Conservation (phyloP, 2,888 invertebrate genomes). For the Cephalotes varians region DNA sequence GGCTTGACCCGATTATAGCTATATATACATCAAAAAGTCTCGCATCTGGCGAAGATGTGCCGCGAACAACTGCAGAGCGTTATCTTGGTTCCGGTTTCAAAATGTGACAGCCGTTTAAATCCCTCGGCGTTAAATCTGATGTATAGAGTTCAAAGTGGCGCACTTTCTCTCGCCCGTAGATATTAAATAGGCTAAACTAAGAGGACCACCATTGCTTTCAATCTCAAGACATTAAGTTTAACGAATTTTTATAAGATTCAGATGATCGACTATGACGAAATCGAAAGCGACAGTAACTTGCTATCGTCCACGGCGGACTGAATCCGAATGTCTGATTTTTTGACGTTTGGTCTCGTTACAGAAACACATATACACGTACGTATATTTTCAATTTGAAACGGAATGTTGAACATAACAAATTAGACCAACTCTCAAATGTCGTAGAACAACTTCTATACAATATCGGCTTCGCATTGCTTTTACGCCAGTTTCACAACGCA, state of each 20-base stretch:
- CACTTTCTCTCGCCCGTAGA: slow-evolving; percentile 28
- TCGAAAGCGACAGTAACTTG: not conserved
- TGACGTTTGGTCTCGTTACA: not conserved
- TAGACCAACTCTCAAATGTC: slow-evolving; percentile 24
- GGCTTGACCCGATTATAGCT: slow-evolving; percentile 43
- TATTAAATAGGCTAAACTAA: not conserved
- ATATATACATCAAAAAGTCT: slow-evolving; percentile 41
- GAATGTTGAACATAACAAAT: slow-evolving; percentile 25
- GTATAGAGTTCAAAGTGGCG: slow-evolving; percentile 33
- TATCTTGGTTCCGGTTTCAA: slow-evolving; percentile 52
- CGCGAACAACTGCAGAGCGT: slow-evolving; percentile 37
- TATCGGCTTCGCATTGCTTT: slow-evolving; percentile 24
- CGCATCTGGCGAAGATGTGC: slow-evolving; percentile 47
- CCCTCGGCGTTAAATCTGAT: slow-evolving; percentile 27
- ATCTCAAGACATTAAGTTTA: not conserved
- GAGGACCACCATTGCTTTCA: not conserved
- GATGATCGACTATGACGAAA: not conserved
- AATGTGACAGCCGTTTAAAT: slow-evolving; percentile 46
- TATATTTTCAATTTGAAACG: slow-evolving; percentile 10
- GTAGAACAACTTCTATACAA: slow-evolving; percentile 39
- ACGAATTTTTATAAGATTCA: not conserved
- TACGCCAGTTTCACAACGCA: slow-evolving; percentile 29
- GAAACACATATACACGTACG: not conserved
- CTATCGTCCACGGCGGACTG: not conserved
- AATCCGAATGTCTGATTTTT: slow-evolving; percentile 6